A percentile compares a stretch with the other conserved stretches of the same genome.
phyloP scores from a whole-genome alignment of 2,797 vertebrate species.

The Acanthurus leucopareius region DNA sequence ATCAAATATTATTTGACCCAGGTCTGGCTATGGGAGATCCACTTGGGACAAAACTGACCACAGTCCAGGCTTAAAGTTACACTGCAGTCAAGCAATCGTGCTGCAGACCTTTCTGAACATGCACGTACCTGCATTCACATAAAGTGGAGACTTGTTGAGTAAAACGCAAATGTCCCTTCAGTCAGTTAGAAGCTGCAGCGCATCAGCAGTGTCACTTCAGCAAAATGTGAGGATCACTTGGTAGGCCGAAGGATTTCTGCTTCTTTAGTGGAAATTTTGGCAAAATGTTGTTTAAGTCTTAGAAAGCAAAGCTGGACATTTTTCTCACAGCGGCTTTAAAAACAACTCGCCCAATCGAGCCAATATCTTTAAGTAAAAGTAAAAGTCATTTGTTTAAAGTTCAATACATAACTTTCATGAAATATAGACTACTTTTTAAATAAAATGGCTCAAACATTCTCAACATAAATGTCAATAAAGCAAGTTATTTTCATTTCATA shows the following conservation, averaged over 20 bases:
- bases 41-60: neutral
- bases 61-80: constrained; percentile 34
- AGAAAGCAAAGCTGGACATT: constrained; percentile 2
- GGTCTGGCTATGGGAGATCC: neutral
- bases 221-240: neutral
- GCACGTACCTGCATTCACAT: constrained; percentile 6
- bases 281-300: constrained; percentile 38
- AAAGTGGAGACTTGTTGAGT: neutral
- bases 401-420: neutral
- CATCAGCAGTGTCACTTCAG: too few species aligned
- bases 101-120: neutral
- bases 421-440: neutral
- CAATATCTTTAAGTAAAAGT: neutral
- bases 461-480: constrained; percentile 15
- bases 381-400: constrained; percentile 2
- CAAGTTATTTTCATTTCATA: neutral
- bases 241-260: constrained; percentile 8
- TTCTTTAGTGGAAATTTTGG: constrained; percentile 25
- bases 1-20: constrained; percentile 2
- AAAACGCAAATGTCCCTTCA: constrained; percentile 9
- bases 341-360: too few species aligned
- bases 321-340: neutral
- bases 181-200: constrained; percentile 5
- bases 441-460: constrained; percentile 16
- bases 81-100: constrained; percentile 9